A percentile compares a stretch with the other conserved stretches of the same genome.
Evolutionary conservation across 1,140 invertebrate species (phyloP).

Genomic region (Drosophila eugracilis): DNA sequence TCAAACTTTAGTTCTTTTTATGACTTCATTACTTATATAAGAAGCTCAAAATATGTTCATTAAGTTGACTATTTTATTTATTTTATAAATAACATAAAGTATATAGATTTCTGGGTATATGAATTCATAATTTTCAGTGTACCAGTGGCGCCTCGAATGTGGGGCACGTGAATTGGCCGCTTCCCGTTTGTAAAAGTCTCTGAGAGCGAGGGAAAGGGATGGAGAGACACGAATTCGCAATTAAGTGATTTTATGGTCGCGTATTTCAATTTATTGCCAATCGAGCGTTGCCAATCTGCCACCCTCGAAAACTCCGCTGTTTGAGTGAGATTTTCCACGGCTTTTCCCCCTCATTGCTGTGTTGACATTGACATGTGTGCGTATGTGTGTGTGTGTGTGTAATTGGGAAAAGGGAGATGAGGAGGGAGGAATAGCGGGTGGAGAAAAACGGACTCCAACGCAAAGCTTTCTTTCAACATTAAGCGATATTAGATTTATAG

Average conservation of each 20-base stretch:
- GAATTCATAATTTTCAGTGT: background rate
- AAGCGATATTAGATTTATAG: conserved; percentile 72
- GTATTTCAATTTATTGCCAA: conserved; percentile 83
- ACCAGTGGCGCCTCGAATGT: conserved; percentile 18
- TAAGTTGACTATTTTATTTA: too few species aligned
- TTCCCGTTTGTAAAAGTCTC: conserved; percentile 10
- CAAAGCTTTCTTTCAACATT: conserved; percentile 68
- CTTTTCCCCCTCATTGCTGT: background rate
- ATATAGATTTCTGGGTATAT: too few species aligned
- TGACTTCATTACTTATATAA: too few species aligned
- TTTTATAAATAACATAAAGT: background rate
- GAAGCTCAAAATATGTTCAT: background rate
- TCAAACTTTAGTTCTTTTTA: too few species aligned
- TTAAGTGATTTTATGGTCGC: conserved; percentile 83
- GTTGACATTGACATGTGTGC: conserved; percentile 54
- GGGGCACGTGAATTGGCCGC: conserved; percentile 36
- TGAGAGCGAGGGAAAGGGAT: background rate
- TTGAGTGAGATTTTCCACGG: background rate
- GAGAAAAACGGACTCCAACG: background rate
- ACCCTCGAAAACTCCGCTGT: conserved; percentile 2
- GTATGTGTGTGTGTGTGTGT: background rate
- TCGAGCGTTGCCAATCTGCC: conserved; percentile 64
- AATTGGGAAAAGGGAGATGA: background rate
- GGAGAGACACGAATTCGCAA: conserved; percentile 74
- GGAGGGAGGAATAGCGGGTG: background rate